Evolutionary conservation across 2,797 vertebrate genomes (phyloP).

Genomic region (Acipenser ruthenus): DNA sequence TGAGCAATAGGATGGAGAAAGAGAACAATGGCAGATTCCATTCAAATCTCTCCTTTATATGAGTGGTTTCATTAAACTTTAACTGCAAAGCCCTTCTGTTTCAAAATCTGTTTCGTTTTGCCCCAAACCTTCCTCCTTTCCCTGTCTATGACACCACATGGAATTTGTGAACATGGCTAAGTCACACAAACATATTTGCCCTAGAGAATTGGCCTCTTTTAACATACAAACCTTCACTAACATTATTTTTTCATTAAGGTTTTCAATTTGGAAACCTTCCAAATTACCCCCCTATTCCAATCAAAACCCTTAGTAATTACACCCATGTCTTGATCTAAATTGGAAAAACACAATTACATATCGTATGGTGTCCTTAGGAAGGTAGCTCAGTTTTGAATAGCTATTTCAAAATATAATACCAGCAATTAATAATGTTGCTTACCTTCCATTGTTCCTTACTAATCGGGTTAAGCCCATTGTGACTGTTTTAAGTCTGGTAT

Average conservation of each 20-base stretch:
- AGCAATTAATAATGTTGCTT: slow-evolving; percentile 37
- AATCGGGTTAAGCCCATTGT: too few species aligned
- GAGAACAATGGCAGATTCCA: too few species aligned
- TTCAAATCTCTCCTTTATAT: slow-evolving; percentile 31
- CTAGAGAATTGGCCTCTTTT: slow-evolving; percentile 61
- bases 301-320: slow-evolving; percentile 60
- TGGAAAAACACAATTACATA: slow-evolving; percentile 56
- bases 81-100: slow-evolving; percentile 53
- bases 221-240: slow-evolving; percentile 54
- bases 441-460: slow-evolving; percentile 25
- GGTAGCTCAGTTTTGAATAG: slow-evolving; percentile 34
- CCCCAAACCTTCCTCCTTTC: slow-evolving; percentile 26
- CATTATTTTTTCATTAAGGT: slow-evolving; percentile 56
- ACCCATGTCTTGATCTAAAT: slow-evolving; percentile 58
- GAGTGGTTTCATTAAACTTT: slow-evolving; percentile 51
- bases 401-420: slow-evolving; percentile 30
- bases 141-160: slow-evolving; percentile 44
- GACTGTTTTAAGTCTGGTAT: too few species aligned
- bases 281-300: slow-evolving; percentile 64
- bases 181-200: slow-evolving; percentile 49
- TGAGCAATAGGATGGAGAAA: too few species aligned
- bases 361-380: slow-evolving; percentile 48
- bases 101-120: slow-evolving; percentile 56
- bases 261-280: slow-evolving; percentile 69
- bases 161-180: slow-evolving; percentile 51